Base-by-base conservation (phyloP, 2,113 vertebrate genomes). In the Chaenogobius annularis region DNA sequence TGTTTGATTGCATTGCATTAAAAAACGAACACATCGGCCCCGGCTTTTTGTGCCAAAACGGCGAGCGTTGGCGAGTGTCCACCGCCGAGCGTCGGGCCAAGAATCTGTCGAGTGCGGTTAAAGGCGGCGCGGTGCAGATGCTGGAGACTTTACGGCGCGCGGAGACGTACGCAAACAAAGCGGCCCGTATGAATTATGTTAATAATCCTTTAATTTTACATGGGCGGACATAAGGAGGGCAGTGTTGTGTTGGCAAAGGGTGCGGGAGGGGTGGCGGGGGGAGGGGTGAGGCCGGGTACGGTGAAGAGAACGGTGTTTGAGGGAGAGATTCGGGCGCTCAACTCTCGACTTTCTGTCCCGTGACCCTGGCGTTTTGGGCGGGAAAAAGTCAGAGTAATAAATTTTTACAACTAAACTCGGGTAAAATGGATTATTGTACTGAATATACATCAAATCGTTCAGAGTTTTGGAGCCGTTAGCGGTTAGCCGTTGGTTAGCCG, bases 1-100 rank as follows among this genome's bases (percentile, higher is more conserved):
- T 79, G 84, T 85, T 90, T 83, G 73, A 87, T 93, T 92, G 86
- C 87, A 85, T 93, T 91, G 92, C 79, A 89, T 88, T 88, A 89
- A 90, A 63, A 1, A 26, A 84, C 75, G 58, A 83, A 77, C 80
- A 68, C 69, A 1, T 6, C 37, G 83, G 83, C 69, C 70, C 11
- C 80, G 82, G 89, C 83, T 84, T 91, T 52, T 79, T 47, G 66
- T 81, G 85, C 86, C 83, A 83, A 84, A 31, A 81, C 79, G 77
- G 88, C 90, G 85, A 82, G 69, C 55, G 72, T 90, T 94, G 92
- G 92, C 91, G 74, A 73, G 70, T 74, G 82, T 93, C 92, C 93
- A 92, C 82, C 63, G 35, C 68, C 87, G 83, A 81, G 68, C 78
- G 79, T 81, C 87, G 83, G 82, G 92, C 92, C 92, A 93, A 93